phyloP scores from a whole-genome alignment of 2,797 vertebrate species.

The Delichon dasypus region DNA sequence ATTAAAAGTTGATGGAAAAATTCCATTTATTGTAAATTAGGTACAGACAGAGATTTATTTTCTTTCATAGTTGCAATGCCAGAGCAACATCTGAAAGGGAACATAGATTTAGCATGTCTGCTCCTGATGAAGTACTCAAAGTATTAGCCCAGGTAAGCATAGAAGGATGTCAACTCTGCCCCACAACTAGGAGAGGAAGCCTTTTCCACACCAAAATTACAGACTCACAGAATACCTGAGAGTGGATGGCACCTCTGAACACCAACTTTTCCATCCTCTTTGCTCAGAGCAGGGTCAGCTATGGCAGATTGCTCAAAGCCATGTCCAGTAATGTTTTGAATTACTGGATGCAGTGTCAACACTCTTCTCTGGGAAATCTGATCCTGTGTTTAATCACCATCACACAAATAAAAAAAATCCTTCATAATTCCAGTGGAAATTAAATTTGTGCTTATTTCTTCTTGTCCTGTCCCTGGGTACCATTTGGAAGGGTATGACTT shows the following conservation, averaged over 20 bases:
- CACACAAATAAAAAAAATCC: not conserved
- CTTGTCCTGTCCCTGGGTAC: not conserved
- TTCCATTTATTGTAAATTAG: not conserved
- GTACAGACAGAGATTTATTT: not conserved
- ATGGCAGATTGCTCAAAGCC: not conserved
- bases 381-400: not conserved
- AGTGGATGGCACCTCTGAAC: not conserved
- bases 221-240: not conserved
- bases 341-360: not conserved
- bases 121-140: not conserved
- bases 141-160: not conserved
- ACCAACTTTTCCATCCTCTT: not conserved
- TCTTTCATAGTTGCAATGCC: not conserved
- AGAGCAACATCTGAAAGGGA: not conserved
- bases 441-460: not conserved
- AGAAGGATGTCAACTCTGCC: not conserved
- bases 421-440: not conserved
- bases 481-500: not conserved
- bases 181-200: not conserved
- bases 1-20: not conserved
- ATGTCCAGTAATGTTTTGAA: not conserved
- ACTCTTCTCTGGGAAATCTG: not conserved
- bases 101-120: not conserved
- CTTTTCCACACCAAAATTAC: not conserved
- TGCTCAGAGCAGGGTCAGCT: not conserved